Evolutionary conservation across 2,113 vertebrate genomes (phyloP), one percentile per base, ranked within the genome.

Genomic region (Pachypanchax playfairii): DNA sequence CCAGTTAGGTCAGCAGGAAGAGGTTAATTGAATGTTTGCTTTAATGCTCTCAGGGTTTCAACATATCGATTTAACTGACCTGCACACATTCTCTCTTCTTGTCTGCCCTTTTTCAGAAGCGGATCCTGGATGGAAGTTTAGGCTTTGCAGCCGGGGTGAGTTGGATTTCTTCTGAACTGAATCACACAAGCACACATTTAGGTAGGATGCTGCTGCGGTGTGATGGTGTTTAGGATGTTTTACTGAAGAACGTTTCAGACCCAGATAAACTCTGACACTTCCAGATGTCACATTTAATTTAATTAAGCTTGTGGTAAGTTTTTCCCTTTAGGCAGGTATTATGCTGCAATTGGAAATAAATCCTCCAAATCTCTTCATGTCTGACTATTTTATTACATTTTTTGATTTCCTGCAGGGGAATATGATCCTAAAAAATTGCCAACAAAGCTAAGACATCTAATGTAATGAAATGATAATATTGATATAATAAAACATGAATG

Each of bases 91-190:
- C 13, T 9, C 12, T 77, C 43, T 58, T 56, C 15, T 62, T 20
- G 5, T 79, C 35, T 82, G 42, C n/a, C 33, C 42, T 35, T 67
- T 80, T 91, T 36, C 87, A 98, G 97, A 97, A 95, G 79, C 90
- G 88, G 65, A 91, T 99, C 70, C 86, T 99, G 35, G 97, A 98
- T 87, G 97, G 96, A 62, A 99, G 97, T 84, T 89, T 99, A 47
- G 97, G 97, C 62, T 99, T 99, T 22, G 97, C 97, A 0, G 97
- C 97, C 0, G 97, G 97, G 95, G 97, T 98, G 82, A 97, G 97
- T 97, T 66, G 91, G 91, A 52, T 26, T 26, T 51, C 12, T 20
- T 56, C 33, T 55, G 13, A 41, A 18, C 11, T 33, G n/a, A 44
- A 33, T 5, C 24, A 39, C 18, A 4, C 18, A 26, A 28, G 5